These are phyloP conservation scores for Regulus satrapa DNA, from an alignment of 2,113 vertebrate species.

Conservation along the genomic window DNA sequence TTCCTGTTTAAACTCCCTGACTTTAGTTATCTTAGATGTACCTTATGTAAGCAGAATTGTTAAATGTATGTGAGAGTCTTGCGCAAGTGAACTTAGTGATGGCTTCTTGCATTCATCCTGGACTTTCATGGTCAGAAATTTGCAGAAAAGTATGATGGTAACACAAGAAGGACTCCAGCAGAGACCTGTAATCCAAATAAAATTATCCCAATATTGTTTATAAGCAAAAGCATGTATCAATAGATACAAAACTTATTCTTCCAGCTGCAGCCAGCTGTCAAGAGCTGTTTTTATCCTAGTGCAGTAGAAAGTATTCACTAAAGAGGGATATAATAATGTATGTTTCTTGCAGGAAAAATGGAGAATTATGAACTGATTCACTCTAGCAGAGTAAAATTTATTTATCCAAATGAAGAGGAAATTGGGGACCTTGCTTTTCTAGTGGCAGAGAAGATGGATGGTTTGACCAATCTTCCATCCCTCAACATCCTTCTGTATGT, in stretches of 20 bases:
- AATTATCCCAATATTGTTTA: background rate
- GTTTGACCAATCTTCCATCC: constrained; percentile 65
- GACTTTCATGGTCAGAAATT: background rate
- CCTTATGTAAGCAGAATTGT: background rate
- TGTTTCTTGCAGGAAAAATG: constrained; percentile 86
- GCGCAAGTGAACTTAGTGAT: background rate
- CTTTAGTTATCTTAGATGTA: background rate
- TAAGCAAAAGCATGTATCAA: background rate
- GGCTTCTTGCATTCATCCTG: background rate
- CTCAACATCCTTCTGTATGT: constrained; percentile 91
- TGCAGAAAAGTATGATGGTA: background rate
- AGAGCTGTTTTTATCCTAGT: background rate
- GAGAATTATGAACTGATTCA: constrained; percentile 97
- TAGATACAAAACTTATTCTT: background rate
- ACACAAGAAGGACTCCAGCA: background rate
- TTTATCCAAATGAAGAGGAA: constrained; percentile 97
- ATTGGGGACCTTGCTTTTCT: constrained; percentile 94
- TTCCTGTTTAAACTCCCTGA: background rate
- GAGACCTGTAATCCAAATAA: background rate
- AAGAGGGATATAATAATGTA: background rate
- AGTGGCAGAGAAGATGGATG: constrained; percentile 85
- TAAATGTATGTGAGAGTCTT: background rate
- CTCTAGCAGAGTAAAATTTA: constrained; percentile 93
- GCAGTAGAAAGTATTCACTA: background rate
- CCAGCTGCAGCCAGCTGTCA: background rate